Base-by-base conservation (phyloP, 1,140 invertebrate genomes). In the Orius laevigatus region DNA sequence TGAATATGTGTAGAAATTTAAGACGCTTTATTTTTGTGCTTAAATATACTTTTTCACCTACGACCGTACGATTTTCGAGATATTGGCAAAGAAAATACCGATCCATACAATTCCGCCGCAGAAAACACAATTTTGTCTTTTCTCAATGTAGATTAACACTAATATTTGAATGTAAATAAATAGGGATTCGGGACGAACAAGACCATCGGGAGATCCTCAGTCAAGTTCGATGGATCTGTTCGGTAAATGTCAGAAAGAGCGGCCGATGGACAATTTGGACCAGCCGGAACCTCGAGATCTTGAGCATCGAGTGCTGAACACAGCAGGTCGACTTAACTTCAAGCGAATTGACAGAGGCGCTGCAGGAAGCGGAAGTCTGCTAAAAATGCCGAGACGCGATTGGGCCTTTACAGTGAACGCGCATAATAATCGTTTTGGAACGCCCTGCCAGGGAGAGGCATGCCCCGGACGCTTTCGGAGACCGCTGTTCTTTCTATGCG, bases 381-480 rank as follows among this genome's bases (percentile, higher is more conserved):
- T 59, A 61, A 50, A 41, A 57, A n/a, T n/a, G n/a, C n/a, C n/a
- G 36, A 40, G 58, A 9, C 48, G 49, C 18, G 92, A 96, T 62
- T 95, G 90, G 89, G 92, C 92, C 1, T 94, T 96, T 60, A 85
- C 80, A 47, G 92, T 96, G 63, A 70, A 92, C 39, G 91, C n/a
- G n/a, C n/a, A 97, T 65, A 96, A 96, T n/a, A 66, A 89, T 95
- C 46, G 81, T 97, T 0, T 73, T 87, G 55, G 93, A 98, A 62
- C 71, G 92, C 48, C n/a, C n/a, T n/a, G n/a, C n/a, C n/a, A n/a
- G n/a, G n/a, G n/a, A 93, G 97, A 62, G 92, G 89, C 58, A 90
- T 97, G n/a, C n/a, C n/a, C 35, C 76, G 92, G 52, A 89, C 87
- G 4, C 68, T 95, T 2, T 96, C 92, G 68, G 93, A 79, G 83